Evolutionary conservation across 2,797 vertebrate genomes (phyloP).

Genomic region (Spinibarbus caldwelli): DNA sequence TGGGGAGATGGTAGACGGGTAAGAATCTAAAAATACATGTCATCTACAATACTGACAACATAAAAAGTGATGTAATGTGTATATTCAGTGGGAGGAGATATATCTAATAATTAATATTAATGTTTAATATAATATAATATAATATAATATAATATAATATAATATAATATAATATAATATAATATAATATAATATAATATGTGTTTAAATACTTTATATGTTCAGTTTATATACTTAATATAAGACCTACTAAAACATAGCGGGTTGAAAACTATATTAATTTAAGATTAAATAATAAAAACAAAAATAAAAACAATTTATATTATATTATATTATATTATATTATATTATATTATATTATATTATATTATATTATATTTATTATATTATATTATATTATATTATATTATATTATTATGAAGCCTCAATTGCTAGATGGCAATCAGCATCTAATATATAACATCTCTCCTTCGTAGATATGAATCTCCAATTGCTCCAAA

Average conservation of each 20-base stretch:
- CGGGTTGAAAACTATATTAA: neutral
- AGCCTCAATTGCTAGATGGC: neutral
- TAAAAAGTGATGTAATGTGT: neutral
- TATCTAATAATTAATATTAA: neutral
- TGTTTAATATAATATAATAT: neutral
- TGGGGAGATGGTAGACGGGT: conserved; percentile 86
- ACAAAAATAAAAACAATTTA: too few species aligned
- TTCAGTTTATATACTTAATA: neutral
- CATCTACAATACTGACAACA: neutral
- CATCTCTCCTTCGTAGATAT: conserved; percentile 75
- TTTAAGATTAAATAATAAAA: too few species aligned
- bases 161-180: neutral
- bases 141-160: neutral
- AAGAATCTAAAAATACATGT: conserved; percentile 64
- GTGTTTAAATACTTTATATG: neutral
- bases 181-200: neutral
- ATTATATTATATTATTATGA: neutral
- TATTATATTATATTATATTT: too few species aligned
- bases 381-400: too few species aligned
- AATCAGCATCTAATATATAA: neutral
- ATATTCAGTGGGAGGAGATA: neutral
- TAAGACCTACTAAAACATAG: neutral
- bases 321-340: too few species aligned
- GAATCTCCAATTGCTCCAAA: conserved; percentile 80
- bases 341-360: too few species aligned